Base-by-base conservation (phyloP, 2,113 vertebrate species). In the Gopherus evgoodei region DNA sequence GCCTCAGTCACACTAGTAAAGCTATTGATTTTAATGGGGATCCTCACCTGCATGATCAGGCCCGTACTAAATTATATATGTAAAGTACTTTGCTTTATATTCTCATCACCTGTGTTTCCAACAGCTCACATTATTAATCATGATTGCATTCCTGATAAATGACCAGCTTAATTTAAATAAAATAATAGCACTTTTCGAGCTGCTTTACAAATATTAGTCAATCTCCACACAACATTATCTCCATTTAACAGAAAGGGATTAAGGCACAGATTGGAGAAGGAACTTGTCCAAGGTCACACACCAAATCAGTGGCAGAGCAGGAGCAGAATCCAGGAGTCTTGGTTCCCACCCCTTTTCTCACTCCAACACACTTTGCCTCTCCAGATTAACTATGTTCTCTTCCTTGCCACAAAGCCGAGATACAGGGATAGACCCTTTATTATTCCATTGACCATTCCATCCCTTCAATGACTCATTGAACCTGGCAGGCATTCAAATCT, bases 1-100 rank as follows among this genome's bases (percentile, higher is more conserved):
- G 91, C 91, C 94, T 91, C 88, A 94, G 89, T 96, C 96, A 96
- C 89, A 95, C 94, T 91, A 95, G 87, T 92, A 93, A 69, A 8
- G 22, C 31, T 16, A 35, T 6, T 78, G 38, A 87, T 78, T 35
- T 59, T 53, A 57, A 75, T 54, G 25, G 65, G 35, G n/a, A 19
- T 72, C n/a, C n/a, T 72, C 65, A 72, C 19, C 19, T 38, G 19
- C 19, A 72, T 22, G 19, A 72, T 22, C 65, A 72, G 35, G 65
- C 19, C 19, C 19, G 3, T 38, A 35, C 19, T 72, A 72, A 5
- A 9, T 69, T 69, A 65, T 16, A 65, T 7, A 31, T 69, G 19
- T 69, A 69, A 69, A 72, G 65, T 72, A 72, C 35, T 72, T 38
- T 38, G n/a, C n/a, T 38, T 72, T 38, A 72, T 5, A 72, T 38